Percentiles rank a stretch among this genome's conserved stretches.
Conservation (phyloP, 2,888 invertebrate species). For the Aphidoletes aphidimyza region DNA sequence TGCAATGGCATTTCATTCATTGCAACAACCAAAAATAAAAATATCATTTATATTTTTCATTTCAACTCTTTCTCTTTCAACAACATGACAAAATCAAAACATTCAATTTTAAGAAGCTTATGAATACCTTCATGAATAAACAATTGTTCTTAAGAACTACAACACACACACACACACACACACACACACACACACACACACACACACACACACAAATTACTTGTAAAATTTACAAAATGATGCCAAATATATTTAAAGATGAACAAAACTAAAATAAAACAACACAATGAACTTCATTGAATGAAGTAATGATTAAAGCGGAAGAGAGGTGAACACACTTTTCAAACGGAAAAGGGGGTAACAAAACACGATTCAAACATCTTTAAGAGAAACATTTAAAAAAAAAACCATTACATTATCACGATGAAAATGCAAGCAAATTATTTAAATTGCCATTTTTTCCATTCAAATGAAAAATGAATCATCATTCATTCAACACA, state of each 20-base stretch:
- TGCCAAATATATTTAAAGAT: background rate
- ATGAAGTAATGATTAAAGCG: too few relatives aligned
- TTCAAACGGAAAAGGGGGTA: too few relatives aligned
- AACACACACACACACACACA: too few relatives aligned
- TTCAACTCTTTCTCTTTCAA: too few relatives aligned
- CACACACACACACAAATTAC: background rate
- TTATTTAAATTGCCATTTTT: conserved; percentile 18
- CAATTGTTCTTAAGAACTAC: too few relatives aligned
- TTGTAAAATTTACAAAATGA: conserved; percentile 38
- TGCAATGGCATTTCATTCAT: background rate
- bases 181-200: too few relatives aligned
- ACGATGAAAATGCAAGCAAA: background rate
- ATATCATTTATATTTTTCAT: background rate
- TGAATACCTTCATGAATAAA: conserved; percentile 16
- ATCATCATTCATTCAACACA: background rate
- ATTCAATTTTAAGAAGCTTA: conserved; percentile 42
- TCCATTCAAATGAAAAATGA: too few relatives aligned
- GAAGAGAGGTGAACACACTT: too few relatives aligned
- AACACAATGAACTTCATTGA: too few relatives aligned
- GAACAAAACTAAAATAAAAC: background rate
- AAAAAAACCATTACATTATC: background rate
- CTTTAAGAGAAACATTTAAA: too few relatives aligned
- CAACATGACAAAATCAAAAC: background rate
- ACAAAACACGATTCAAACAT: background rate
- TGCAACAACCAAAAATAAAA: background rate